Base-by-base conservation (phyloP, 1,140 invertebrate species). In the Armadillidium nasatum region DNA sequence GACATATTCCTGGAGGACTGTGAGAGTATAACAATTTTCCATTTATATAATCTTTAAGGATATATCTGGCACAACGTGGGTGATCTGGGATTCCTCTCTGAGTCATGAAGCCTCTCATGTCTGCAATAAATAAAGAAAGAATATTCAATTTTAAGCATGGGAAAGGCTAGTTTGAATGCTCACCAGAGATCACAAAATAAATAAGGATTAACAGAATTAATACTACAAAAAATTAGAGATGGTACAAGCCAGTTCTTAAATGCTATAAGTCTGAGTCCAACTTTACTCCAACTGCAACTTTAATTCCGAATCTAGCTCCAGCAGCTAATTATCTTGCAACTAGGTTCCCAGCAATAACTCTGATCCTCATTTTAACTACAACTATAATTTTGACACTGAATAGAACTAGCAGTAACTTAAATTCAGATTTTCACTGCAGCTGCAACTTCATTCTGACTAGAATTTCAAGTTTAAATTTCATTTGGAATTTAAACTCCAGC, bases 71-170 rank as follows among this genome's bases (percentile, higher is more conserved):
- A 4, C 95, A 91, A 73, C 96, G 87, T 0, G 95, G 90, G 84
- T 92, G 91, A 87, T 99, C 97, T 0, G 97, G 96, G 80, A 96
- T 89, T 0, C 96, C 96, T 82, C 94, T 92, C 19, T 92, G 90
- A 0, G 95, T 97, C 96, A 99, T 99, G 84, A 93, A 97, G 46
- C 96, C 96, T 82, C 96, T 88, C 86, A 93, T 94, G 85, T 91
- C 94, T 93, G 85, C 76, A 84, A 83, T 79, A 23, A 10, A 71
- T 79, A 81, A 73, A 73, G 75, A 44, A 80, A 45, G 73, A 76
- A 46, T 45, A 3, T 33, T 33, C 6, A 33, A n/a, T 23, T 50
- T 73, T 44, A 21, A 44, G 23, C n/a, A 19, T 11, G 22, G 43
- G 23, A 33, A n/a, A 44, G 50, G 46, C 23, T n/a, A 44, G 21